Base-by-base conservation (phyloP, 2,797 vertebrate species). In the Sylvia borin region DNA sequence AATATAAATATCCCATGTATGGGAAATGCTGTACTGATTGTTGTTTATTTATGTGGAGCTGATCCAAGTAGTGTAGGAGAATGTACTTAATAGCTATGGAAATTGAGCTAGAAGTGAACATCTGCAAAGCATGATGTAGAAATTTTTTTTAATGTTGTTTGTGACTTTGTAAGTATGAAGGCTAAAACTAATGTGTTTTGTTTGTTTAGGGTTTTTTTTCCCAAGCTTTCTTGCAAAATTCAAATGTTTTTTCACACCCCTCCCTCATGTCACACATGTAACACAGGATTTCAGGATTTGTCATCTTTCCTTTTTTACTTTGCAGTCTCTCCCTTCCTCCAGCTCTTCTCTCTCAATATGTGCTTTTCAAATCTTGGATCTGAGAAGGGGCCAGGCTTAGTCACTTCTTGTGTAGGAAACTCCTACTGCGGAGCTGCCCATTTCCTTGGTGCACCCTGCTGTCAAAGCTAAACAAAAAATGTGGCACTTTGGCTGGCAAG, bases 341-440 rank as follows among this genome's bases (percentile, higher is more conserved):
- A 1, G 55, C 16, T n/a, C 13, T 77, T 17, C 12, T 21, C 32
- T 58, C 20, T 42, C 1, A 2, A 0, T 24, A 15, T 2, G 7
- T 47, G 19, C 64, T 84, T 88, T 90, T 91, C 43, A 73, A 62
- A 31, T 53, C 55, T 76, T 45, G 43, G 58, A 60, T 27, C n/a
- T 93, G 85, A 83, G 57, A 72, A 77, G 61, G 42, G 26, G 27
- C 6, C 45, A 85, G 19, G 25, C 38, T 78, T 94, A 67, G 50
- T 72, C 54, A 34, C 10, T 86, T 16, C 38, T 51, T 58, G 8
- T 29, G 10, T 43, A 43, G 64, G 40, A 83, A 80, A 32, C 21
- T 72, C 48, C 16, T 13, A 2, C 24, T 57, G 62, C 57, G 54
- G 64, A 74, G 65, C 65, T 92, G 50, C 70, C 29, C 0, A 0